Conservation (phyloP, 2,113 vertebrate species). For the human region DNA sequence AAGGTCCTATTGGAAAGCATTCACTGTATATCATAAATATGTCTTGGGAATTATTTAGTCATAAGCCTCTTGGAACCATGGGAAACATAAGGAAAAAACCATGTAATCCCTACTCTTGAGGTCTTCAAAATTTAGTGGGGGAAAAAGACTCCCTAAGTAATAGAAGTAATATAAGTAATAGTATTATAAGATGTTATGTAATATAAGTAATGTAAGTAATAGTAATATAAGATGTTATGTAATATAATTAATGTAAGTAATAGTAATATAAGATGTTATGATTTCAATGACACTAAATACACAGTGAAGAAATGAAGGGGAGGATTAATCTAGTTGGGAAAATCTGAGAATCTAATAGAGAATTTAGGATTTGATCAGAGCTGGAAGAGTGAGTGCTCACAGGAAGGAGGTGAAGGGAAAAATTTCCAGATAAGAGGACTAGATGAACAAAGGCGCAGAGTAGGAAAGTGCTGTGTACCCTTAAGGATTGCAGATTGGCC, state of each 20-base stretch:
- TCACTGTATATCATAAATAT: neutral
- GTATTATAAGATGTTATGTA: too few relatives aligned
- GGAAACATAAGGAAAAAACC: neutral
- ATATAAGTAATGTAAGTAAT: too few relatives aligned
- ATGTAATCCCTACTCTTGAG: neutral
- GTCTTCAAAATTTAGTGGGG: neutral
- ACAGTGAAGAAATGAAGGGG: neutral
- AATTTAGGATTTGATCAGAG: neutral
- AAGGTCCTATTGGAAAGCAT: neutral
- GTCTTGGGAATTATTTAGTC: neutral
- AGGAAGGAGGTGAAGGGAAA: neutral
- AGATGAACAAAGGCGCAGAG: neutral
- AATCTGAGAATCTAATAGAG: neutral
- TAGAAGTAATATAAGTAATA: too few relatives aligned
- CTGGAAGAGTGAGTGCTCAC: too few relatives aligned
- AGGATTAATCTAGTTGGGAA: too few relatives aligned
- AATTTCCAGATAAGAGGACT: neutral
- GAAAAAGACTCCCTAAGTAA: neutral
- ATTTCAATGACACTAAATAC: neutral
- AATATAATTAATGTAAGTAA: too few relatives aligned
- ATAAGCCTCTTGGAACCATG: neutral
- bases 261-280: neutral
- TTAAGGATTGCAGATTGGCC: neutral
- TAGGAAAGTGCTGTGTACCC: neutral
- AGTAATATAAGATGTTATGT: neutral